Base-by-base conservation (phyloP, 2,797 vertebrate genomes). In the Onychomys arenicola region DNA sequence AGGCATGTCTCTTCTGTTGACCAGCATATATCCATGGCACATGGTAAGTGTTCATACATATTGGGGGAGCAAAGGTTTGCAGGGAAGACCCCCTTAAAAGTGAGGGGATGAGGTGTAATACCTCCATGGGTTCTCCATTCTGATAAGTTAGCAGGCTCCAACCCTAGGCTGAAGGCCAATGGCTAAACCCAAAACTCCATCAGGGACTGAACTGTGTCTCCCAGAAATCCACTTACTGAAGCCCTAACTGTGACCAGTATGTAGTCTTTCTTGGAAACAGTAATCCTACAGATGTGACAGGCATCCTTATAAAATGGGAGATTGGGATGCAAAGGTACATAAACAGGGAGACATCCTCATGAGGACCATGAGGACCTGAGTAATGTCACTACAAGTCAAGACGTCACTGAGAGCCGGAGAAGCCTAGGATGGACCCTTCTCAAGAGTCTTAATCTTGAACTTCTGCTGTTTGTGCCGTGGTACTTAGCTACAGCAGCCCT, bases 371-470 rank as follows among this genome's bases (percentile, higher is more conserved):
- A 16, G 32, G 85, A 14, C 37, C 1, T 25, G 10, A 17, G 61
- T 4, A 19, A 27, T 3, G n/a, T 2, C 13, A 25, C 37, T 77
- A 25, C 14, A 52, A 29, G 87, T 17, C 43, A 21, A 29, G 49
- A 23, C 61, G 10, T 27, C 0, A 0, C 87, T 1, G 0, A 14
- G 10, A 34, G 46, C 85, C 0, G 34, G 59, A 7, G 6, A 3
- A 21, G 6, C 27, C 90, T 6, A 21, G 25, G 23, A 34, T 40
- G 21, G 40, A 76, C 14, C 25, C 40, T 40, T 81, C 29, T 40
- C 29, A 1, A 1, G 1, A 0, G 49, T 21, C 69, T 59, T 43
- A 25, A 55, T 71, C 65, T 46, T n/a, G 63, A 69, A 27, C 84
- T 71, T 16, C 49, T 11, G 6, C 14, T 59, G 25, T 59, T 32